Evolutionary conservation across 2,888 invertebrate genomes (phyloP).

Genomic region (Maniola hyperantus): DNA sequence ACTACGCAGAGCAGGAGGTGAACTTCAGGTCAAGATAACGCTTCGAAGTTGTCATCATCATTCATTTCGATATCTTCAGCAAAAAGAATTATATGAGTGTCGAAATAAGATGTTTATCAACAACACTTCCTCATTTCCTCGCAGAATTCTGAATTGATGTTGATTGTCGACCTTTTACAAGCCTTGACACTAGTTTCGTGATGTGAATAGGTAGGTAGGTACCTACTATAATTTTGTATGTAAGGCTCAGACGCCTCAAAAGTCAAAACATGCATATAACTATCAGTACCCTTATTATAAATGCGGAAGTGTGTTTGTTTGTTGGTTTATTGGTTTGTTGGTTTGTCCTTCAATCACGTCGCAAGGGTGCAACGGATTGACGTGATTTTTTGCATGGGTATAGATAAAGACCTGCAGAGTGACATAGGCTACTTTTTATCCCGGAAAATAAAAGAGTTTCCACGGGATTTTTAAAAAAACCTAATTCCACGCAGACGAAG

Average conservation of each 20-base stretch:
- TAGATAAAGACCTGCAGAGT: too few species aligned
- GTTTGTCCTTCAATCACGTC: too few species aligned
- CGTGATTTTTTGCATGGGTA: too few species aligned
- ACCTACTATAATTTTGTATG: neutral
- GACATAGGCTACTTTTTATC: too few species aligned
- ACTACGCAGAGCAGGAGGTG: too few species aligned
- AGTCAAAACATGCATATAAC: neutral
- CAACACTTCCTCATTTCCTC: conserved; percentile 33
- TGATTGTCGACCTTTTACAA: conserved; percentile 31
- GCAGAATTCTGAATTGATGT: conserved; percentile 13
- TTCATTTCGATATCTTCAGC: neutral
- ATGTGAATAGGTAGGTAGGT: neutral
- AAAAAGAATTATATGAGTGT: neutral
- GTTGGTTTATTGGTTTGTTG: too few species aligned
- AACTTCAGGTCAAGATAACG: neutral
- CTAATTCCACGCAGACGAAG: too few species aligned
- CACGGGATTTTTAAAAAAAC: too few species aligned
- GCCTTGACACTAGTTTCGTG: conserved; percentile 31
- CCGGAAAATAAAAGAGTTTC: too few species aligned
- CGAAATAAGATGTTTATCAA: conserved; percentile 9
- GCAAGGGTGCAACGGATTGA: too few species aligned
- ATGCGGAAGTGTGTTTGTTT: too few species aligned
- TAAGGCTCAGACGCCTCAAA: neutral
- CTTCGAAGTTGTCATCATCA: neutral
- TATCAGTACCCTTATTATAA: too few species aligned